These are phyloP conservation scores for Loriculus beryllinus DNA, from an alignment of 2,797 vertebrate genomes.

Conservation along the genomic window DNA sequence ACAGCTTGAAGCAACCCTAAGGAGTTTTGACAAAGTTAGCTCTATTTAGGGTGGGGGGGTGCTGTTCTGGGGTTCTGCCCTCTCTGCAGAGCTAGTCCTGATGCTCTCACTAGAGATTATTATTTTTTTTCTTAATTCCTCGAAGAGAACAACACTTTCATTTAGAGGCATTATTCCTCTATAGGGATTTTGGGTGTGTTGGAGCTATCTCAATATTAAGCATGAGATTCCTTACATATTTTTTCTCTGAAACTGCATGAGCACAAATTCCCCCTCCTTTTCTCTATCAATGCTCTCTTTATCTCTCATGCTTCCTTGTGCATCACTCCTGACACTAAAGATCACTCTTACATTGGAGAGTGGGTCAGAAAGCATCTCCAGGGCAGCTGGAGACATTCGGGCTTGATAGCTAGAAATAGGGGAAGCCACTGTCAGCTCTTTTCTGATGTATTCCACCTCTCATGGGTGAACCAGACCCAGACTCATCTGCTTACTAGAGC, in stretches of 20 bases:
- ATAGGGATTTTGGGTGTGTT: fast-evolving
- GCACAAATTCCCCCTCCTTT: not conserved
- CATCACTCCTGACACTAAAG: too few species aligned
- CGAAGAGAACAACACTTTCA: not conserved
- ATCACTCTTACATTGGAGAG: too few species aligned
- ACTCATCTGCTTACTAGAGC: not conserved
- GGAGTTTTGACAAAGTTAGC: too few species aligned
- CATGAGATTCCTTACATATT: not conserved
- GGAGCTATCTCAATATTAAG: not conserved
- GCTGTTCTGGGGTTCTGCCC: not conserved
- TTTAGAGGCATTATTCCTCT: not conserved
- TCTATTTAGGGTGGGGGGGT: not conserved
- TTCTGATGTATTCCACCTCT: not conserved
- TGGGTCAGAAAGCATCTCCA: not conserved
- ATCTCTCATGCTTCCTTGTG: not conserved
- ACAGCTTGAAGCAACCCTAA: not conserved
- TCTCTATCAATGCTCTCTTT: too few species aligned
- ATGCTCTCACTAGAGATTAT: not conserved
- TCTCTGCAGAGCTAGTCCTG: not conserved
- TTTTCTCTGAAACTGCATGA: not conserved
- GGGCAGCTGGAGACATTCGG: not conserved
- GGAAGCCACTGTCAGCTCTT: not conserved
- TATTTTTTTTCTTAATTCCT: not conserved
- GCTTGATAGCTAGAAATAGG: not conserved
- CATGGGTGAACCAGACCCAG: not conserved